Evolutionary conservation across 2,888 invertebrate genomes (phyloP), one percentile per base, ranked within the genome.

Genomic region (Ypsolopha scabrella): DNA sequence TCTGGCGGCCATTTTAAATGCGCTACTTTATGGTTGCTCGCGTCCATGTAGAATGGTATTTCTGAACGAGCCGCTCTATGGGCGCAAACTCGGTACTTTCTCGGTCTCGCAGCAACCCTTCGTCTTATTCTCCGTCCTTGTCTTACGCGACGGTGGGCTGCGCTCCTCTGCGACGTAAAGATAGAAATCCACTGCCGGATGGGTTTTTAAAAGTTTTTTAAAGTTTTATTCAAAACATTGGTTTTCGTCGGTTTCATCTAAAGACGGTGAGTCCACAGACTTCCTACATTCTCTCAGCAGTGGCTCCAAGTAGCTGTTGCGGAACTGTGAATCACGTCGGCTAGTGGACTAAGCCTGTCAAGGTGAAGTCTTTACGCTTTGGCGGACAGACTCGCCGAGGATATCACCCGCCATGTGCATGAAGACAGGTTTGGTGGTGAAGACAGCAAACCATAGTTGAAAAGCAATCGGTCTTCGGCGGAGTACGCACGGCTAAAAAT

Each of bases 71-170:
- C 57, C 38, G 61, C 58, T 60, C 57, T 59, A 65, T 52, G 58
- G 56, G 57, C 59, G 62, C 71, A 72, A 83, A 81, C 71, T 66
- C 70, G 60, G 60, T 81, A 72, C 86, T 82, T 81, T 70, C 56
- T 67, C 64, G 70, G 86, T 86, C 87, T 86, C 86, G 62, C 75
- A 85, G 83, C 87, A 87, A 87, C 87, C 87, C 87, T 87, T 87
- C 87, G 87, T 87, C 87, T 87, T 87, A 82, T 86, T 83, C 82
- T 78, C 85, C 72, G 69, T 87, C 87, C 85, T 78, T 82, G 82
- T 87, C 87, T 86, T 86, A 68, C 85, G 72, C 86, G 82, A 80
- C 81, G 75, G 75, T 78, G 75, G 81, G 73, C 80, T 77, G 77
- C 70, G 63, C 83, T 83, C 70, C 80, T 85, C 86, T 86, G 75